Evolutionary conservation across 2,113 vertebrate species (phyloP), one percentile per base, ranked within the genome.

Genomic region (Albula glossodonta): DNA sequence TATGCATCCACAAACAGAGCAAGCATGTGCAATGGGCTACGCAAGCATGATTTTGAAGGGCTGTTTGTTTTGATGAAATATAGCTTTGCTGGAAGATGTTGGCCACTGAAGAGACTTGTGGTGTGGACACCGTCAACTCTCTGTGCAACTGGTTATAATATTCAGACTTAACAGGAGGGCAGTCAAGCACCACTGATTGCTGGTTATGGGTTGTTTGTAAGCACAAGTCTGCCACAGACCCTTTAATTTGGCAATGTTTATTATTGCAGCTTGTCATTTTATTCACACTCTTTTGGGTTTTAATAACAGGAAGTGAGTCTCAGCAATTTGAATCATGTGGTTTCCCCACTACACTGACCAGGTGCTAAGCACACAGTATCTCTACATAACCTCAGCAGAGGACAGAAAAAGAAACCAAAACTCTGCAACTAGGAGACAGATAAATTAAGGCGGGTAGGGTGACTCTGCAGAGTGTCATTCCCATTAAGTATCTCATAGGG

Each of bases 221-320:
- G 13, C 78, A 50, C 41, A 17, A n/a, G 57, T 83, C 9, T 70
- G 31, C 48, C 9, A n/a, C 19, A 19, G 57, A 63, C 57, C 83
- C 83, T 51, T 11, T 51, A 83, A 83, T 74, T 66, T 83, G 60
- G 31, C 60, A 5, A 57, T 50, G 60, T 83, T 70, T 83, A 63
- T 83, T 51, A 63, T 83, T 51, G 83, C 48, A 56, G 74, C 83
- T 66, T 66, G 83, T 74, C 31, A 25, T 60, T 83, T 83, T 79
- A 50, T 79, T 83, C 52, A 60, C 81, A 83, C 83, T 49, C 15
- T 50, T 41, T 12, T 31, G 60, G 15, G 49, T 12, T 13, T 51
- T 83, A 22, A 51, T 25, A 51, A 60, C 57, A 83, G 63, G 63
- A 83, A 74, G 63, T 83, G 63, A 13, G 63, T 17, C 53, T 74